These are phyloP conservation scores for Enteromius trimaculatus DNA, from an alignment of 2,797 vertebrate species.

Conservation along the genomic window DNA sequence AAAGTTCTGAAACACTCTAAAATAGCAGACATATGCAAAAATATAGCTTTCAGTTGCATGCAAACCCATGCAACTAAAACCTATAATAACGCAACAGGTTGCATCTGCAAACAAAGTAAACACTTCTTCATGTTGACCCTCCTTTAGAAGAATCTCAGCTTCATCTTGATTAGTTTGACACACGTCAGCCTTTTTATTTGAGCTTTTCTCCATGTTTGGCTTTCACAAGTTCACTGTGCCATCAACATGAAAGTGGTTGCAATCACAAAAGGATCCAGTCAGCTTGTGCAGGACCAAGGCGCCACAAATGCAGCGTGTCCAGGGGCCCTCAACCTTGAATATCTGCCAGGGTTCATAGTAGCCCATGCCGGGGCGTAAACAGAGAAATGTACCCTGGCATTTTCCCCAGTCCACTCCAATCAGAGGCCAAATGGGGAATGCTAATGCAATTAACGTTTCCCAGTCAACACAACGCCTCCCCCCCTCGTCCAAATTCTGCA, in stretches of 20 bases:
- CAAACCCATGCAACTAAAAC: background rate
- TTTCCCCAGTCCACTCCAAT: slow-evolving; percentile 57
- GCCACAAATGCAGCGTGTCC: background rate
- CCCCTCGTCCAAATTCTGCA: slow-evolving; percentile 63
- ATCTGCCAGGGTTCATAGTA: slow-evolving; percentile 54
- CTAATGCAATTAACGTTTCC: slow-evolving; percentile 76
- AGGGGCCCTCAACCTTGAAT: slow-evolving; percentile 21
- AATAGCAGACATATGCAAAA: background rate
- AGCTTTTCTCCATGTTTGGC: background rate
- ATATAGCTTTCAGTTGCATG: background rate
- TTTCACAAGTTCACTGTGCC: background rate
- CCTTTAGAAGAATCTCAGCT: background rate
- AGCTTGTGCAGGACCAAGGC: background rate
- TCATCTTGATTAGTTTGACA: background rate
- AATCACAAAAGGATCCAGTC: background rate
- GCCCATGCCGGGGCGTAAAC: background rate
- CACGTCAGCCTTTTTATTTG: background rate
- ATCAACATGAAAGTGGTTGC: slow-evolving; percentile 6
- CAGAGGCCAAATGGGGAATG: slow-evolving; percentile 73
- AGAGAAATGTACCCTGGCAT: slow-evolving; percentile 48
- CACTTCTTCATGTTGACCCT: background rate
- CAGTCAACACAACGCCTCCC: slow-evolving; percentile 42
- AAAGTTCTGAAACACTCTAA: background rate
- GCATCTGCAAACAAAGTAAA: background rate
- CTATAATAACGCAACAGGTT: background rate